phyloP scores from a whole-genome alignment of 2,797 vertebrate species.

The Syngnathus rostellatus region DNA sequence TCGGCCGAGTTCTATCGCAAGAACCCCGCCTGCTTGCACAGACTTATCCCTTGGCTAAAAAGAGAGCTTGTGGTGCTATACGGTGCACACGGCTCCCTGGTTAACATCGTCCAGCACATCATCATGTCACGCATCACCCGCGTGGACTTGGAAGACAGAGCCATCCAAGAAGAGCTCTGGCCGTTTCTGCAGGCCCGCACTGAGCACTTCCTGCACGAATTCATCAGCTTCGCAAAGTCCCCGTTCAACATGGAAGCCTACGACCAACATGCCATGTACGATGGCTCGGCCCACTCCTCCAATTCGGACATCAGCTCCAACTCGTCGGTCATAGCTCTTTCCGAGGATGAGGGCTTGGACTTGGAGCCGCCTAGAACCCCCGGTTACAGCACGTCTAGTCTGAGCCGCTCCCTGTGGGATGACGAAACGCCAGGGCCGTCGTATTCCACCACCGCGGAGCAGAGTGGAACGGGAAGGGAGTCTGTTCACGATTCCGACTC shows the following conservation, averaged over 20 bases:
- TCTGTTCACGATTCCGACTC: constrained; percentile 72
- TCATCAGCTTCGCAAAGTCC: constrained; percentile 84
- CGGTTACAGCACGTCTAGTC: constrained; percentile 48
- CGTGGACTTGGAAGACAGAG: constrained; percentile 79
- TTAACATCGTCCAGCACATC: constrained; percentile 87
- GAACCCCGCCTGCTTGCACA: constrained; percentile 90
- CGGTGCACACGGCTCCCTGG: constrained; percentile 80
- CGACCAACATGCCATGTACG: constrained; percentile 85
- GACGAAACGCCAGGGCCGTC: constrained; percentile 95
- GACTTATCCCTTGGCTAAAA: constrained; percentile 87
- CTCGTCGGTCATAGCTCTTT: constrained; percentile 85
- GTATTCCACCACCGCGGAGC: constrained; percentile 74
- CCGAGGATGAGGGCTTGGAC: constrained; percentile 75
- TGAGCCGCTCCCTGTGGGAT: constrained; percentile 81
- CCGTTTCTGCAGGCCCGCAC: constrained; percentile 85
- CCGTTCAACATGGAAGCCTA: constrained; percentile 92
- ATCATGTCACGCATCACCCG: constrained; percentile 87
- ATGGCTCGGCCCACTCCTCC: constrained; percentile 79
- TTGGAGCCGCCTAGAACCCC: constrained; percentile 40
- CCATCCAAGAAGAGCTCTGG: constrained; percentile 79
- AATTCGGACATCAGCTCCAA: constrained; percentile 81
- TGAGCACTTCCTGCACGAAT: constrained; percentile 92
- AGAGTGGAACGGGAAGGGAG: constrained; percentile 47
- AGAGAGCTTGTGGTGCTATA: constrained; percentile 85
- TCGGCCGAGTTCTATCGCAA: constrained; percentile 84